phyloP scores from a whole-genome alignment of 2,888 invertebrate genomes.

The Crocallis elinguaria region DNA sequence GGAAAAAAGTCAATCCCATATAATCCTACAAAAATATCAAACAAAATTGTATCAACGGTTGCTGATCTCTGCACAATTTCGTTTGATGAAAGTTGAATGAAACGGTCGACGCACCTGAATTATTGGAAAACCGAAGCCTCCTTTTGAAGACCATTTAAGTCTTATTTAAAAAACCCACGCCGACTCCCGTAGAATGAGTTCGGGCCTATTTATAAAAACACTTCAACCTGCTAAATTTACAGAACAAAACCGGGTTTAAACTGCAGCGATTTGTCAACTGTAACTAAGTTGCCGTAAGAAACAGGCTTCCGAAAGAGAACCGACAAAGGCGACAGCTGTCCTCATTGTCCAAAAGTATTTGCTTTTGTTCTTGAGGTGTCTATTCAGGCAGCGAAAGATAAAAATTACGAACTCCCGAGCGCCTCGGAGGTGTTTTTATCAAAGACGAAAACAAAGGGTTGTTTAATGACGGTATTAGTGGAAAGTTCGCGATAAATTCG shows the following conservation, averaged over 20 bases:
- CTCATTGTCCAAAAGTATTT: conserved; percentile 63
- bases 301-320: conserved; percentile 41
- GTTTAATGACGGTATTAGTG: conserved; percentile 82
- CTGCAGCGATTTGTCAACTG: conserved; percentile 38
- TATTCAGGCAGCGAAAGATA: conserved; percentile 73
- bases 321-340: conserved; percentile 54
- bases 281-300: conserved; percentile 41
- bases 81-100: not conserved
- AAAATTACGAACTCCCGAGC: conserved; percentile 76
- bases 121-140: no score
- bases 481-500: conserved; percentile 82
- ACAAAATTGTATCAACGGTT: not conserved
- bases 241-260: conserved; percentile 16
- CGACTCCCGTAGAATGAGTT: not conserved
- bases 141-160: no score
- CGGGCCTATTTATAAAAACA: conserved; percentile 8
- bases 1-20: no score
- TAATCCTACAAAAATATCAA: no score
- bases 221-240: conserved; percentile 4
- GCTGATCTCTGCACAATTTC: not conserved
- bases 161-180: not conserved
- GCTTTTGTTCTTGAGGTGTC: conserved; percentile 68
- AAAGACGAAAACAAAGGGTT: conserved; percentile 80
- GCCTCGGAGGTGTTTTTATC: conserved; percentile 76
- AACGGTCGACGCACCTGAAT: not conserved